These are phyloP conservation scores for Ophraella communa DNA, from an alignment of 2,888 invertebrate genomes.

Conservation along the genomic window DNA sequence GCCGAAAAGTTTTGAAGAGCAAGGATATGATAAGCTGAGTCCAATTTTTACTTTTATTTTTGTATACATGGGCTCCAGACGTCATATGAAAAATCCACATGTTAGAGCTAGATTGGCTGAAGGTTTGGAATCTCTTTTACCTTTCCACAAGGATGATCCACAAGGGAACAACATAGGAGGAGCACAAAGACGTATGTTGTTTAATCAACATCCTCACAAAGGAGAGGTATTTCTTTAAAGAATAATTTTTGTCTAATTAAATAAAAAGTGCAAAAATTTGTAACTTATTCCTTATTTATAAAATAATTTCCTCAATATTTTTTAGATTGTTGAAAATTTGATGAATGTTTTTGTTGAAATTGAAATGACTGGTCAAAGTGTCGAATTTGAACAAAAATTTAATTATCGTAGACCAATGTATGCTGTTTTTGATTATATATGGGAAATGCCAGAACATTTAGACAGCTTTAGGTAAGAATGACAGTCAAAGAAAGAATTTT, in stretches of 20 bases:
- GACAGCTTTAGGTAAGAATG: constrained; percentile 73
- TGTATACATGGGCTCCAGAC: constrained; percentile 85
- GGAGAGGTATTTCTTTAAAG: constrained; percentile 63
- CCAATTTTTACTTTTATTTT: constrained; percentile 81
- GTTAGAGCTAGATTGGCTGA: constrained; percentile 89
- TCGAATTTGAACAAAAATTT: constrained; percentile 96
- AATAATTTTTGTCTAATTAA: too few relatives aligned
- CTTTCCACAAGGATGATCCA: constrained; percentile 68
- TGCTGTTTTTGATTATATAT: constrained; percentile 88
- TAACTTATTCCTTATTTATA: neutral
- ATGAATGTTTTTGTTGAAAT: constrained; percentile 95
- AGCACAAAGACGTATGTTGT: constrained; percentile 75
- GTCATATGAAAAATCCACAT: constrained; percentile 85
- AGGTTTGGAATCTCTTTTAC: constrained; percentile 85
- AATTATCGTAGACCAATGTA: constrained; percentile 97
- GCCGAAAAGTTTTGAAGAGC: constrained; percentile 69
- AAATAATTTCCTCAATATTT: constrained; percentile 15
- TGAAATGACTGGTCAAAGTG: constrained; percentile 95
- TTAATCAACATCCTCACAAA: constrained; percentile 78
- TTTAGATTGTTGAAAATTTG: constrained; percentile 79
- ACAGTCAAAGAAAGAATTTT: neutral
- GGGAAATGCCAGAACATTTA: constrained; percentile 81
- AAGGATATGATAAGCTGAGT: constrained; percentile 68
- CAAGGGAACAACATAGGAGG: constrained; percentile 59
- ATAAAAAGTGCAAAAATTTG: too few relatives aligned